Evolutionary conservation across 2,888 invertebrate genomes (phyloP).

Genomic region (Agrilus cyanescens): DNA sequence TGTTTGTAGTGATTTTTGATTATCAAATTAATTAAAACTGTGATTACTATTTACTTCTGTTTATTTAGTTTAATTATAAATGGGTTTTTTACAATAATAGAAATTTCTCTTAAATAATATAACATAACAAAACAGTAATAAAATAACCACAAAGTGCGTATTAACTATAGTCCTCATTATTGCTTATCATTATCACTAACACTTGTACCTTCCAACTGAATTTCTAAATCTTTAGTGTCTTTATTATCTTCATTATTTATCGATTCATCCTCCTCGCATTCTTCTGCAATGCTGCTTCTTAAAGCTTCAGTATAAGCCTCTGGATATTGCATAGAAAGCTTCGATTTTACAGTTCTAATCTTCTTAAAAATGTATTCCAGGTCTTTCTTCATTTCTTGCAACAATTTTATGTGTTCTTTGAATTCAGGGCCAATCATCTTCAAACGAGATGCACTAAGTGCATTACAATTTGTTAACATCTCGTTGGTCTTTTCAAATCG

Average conservation of each 20-base stretch:
- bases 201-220: too few relatives aligned
- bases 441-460: conserved; percentile 77
- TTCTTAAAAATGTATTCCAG: conserved; percentile 89
- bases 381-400: conserved; percentile 89
- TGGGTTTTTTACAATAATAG: background rate
- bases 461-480: conserved; percentile 95
- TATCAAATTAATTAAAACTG: background rate
- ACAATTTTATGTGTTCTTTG: conserved; percentile 74
- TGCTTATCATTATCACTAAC: too few relatives aligned
- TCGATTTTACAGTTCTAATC: conserved; percentile 71
- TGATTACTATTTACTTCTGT: background rate
- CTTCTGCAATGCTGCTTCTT: conserved; percentile 30
- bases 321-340: conserved; percentile 57
- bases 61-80: background rate
- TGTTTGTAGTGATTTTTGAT: background rate
- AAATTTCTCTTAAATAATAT: too few relatives aligned
- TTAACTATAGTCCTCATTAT: too few relatives aligned
- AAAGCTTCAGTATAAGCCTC: conserved; percentile 51
- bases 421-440: conserved; percentile 81
- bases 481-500: conserved; percentile 98
- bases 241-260: conserved; percentile 15
- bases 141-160: too few relatives aligned
- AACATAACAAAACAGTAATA: too few relatives aligned
- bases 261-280: conserved; percentile 30
- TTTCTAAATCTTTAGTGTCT: too few relatives aligned